A percentile compares a stretch with the other conserved stretches of the same genome.
Evolutionary conservation across 2,797 vertebrate genomes (phyloP).

Genomic region (Propithecus deckenii): DNA sequence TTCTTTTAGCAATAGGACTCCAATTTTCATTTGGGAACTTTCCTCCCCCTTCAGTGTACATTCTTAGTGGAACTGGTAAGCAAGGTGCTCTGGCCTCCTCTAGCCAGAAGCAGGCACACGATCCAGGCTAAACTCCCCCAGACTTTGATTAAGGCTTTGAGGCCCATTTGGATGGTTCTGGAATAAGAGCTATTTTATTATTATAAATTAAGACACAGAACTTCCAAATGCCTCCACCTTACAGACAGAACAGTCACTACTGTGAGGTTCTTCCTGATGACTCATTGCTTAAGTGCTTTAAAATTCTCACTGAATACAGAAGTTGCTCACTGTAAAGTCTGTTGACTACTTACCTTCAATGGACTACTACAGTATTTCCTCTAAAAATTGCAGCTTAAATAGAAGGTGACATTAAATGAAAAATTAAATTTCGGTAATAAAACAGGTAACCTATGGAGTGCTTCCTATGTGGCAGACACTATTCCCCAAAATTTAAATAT

Average conservation of each 20-base stretch:
- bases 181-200: not conserved
- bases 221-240: not conserved
- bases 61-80: not conserved
- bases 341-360: not conserved
- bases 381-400: conserved; percentile 13
- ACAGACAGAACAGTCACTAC: not conserved
- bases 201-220: not conserved
- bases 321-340: not conserved
- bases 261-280: not conserved
- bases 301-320: not conserved
- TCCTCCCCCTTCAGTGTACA: too few species aligned
- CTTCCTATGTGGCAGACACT: not conserved
- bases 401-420: not conserved
- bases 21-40: not conserved
- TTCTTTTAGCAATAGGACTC: not conserved
- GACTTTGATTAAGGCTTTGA: not conserved
- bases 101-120: not conserved
- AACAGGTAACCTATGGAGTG: not conserved
- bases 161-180: not conserved
- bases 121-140: not conserved
- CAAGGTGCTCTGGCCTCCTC: not conserved
- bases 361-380: not conserved
- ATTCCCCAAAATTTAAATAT: not conserved
- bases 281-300: not conserved
- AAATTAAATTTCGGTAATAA: not conserved